Evolutionary conservation across 1,140 invertebrate genomes (phyloP).

Genomic region (Pseudomyrmex sp.): DNA sequence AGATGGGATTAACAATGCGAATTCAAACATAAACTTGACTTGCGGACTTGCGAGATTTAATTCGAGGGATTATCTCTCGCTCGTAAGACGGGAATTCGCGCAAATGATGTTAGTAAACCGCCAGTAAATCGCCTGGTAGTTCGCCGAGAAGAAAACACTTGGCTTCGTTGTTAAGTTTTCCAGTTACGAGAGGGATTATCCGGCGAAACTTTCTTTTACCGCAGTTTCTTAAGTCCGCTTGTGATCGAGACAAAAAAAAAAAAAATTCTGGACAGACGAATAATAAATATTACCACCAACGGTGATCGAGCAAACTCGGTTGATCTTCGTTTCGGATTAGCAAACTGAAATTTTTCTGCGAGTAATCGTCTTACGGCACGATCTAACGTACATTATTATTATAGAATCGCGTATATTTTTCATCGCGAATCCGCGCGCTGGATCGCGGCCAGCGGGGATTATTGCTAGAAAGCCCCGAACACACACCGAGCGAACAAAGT

Average conservation of each 20-base stretch:
- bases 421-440: constrained; percentile 8
- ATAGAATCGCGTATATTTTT: constrained; percentile 6
- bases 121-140: constrained; percentile 12
- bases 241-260: background rate
- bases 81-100: background rate
- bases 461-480: constrained; percentile 12
- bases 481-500: constrained; percentile 3
- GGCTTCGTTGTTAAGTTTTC: background rate
- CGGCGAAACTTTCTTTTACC: constrained; percentile 10
- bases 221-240: constrained; percentile 6
- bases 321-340: constrained; percentile 25
- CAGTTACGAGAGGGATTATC: background rate
- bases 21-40: background rate
- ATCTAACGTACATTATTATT: background rate
- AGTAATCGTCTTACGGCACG: constrained; percentile 27
- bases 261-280: background rate
- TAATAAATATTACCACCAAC: background rate
- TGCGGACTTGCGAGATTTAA: background rate
- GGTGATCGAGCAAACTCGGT: background rate
- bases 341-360: constrained; percentile 6
- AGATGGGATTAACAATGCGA: constrained; percentile 1
- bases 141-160: background rate
- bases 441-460: constrained; percentile 4
- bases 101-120: background rate
- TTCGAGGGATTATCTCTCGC: constrained; percentile 1